Evolutionary conservation across 2,888 invertebrate genomes (phyloP).

Genomic region (Neocrepidodera transversa): DNA sequence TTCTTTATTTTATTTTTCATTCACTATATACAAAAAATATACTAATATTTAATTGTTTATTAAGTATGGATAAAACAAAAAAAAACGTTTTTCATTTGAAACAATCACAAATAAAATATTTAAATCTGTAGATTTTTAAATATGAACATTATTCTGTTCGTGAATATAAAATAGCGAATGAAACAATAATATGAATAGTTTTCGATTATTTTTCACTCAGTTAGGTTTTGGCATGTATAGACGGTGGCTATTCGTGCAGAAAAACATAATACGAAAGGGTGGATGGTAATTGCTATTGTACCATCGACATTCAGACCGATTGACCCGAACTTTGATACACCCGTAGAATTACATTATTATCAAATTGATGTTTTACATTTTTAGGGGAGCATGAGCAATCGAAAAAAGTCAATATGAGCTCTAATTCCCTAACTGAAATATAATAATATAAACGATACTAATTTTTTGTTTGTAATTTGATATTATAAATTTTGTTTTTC

Average conservation of each 20-base stretch:
- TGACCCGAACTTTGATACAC: conserved; percentile 49
- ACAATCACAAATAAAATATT: no score
- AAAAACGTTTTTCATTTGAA: no score
- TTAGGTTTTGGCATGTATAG: conserved; percentile 49
- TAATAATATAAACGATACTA: no score
- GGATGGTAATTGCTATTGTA: conserved; percentile 54
- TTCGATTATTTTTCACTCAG: conserved; percentile 54
- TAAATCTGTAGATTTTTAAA: no score
- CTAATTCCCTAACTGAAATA: no score
- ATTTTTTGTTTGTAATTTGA: no score
- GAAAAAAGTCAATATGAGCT: conserved; percentile 13
- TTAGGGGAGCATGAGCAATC: conserved; percentile 10
- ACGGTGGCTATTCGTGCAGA: conserved; percentile 51
- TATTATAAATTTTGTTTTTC: no score
- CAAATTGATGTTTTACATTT: conserved; percentile 28
- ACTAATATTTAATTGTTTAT: no score
- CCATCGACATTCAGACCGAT: conserved; percentile 55
- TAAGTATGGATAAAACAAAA: no score
- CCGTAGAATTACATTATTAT: conserved; percentile 36
- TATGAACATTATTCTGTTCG: not conserved
- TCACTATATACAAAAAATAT: no score
- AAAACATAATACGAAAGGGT: conserved; percentile 56
- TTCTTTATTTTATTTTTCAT: no score
- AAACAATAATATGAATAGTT: conserved; percentile 53
- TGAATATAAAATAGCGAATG: conserved; percentile 48